phyloP scores from a whole-genome alignment of 2,113 vertebrate genomes.

The Ptyas mucosa region DNA sequence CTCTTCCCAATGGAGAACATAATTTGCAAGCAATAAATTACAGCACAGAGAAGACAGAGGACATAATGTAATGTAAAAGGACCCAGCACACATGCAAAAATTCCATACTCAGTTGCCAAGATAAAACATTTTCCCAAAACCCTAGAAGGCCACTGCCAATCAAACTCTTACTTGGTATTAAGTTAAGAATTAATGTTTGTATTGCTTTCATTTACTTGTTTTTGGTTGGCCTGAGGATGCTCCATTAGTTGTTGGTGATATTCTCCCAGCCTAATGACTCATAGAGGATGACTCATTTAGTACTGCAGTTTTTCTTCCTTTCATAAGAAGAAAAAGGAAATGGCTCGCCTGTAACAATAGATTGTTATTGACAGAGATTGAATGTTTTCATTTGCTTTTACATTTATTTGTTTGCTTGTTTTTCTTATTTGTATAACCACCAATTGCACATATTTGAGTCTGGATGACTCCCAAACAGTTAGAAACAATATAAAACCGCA shows the following conservation, averaged over 20 bases:
- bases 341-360: not conserved
- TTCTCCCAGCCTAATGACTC: not conserved
- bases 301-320: not conserved
- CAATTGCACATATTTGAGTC: not conserved
- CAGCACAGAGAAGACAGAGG: not conserved
- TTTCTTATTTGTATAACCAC: not conserved
- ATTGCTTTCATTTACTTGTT: not conserved
- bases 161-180: not conserved
- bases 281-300: not conserved
- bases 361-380: not conserved
- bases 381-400: not conserved
- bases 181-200: not conserved
- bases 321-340: not conserved
- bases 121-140: not conserved
- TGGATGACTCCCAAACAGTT: not conserved
- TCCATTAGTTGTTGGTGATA: not conserved
- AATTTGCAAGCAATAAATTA: not conserved
- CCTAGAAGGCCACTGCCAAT: not conserved
- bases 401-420: not conserved
- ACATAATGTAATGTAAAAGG: not conserved
- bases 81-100: not conserved
- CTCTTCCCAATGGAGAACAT: not conserved
- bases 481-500: not conserved
- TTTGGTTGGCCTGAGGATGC: not conserved
- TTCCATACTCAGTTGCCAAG: not conserved